These are phyloP conservation scores for Brachyhypopomus gauderio DNA, from an alignment of 2,113 vertebrate genomes.

Conservation along the genomic window DNA sequence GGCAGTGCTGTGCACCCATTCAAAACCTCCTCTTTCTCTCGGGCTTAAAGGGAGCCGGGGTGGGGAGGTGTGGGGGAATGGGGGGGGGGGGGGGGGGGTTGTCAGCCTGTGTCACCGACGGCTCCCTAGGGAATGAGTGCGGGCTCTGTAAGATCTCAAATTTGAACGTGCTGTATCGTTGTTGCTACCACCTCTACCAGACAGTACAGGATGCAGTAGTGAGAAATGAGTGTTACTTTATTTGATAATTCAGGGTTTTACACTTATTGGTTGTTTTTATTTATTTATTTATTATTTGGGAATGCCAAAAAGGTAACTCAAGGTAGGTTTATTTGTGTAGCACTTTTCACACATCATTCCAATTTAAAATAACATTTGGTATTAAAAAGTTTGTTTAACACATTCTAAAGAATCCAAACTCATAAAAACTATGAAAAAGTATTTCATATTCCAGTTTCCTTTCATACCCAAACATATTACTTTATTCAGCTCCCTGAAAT, in stretches of 20 bases:
- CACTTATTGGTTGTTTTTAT: no score
- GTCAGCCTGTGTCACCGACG: slow-evolving; percentile 69
- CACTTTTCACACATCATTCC: no score
- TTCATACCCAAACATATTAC: not conserved
- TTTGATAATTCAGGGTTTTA: not conserved
- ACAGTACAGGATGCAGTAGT: not conserved
- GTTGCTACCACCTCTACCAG: slow-evolving; percentile 3
- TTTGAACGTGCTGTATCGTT: slow-evolving; percentile 61
- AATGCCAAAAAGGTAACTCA: no score
- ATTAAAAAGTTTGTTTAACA: no score
- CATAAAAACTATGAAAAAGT: not conserved
- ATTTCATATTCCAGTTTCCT: not conserved
- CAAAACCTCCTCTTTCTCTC: slow-evolving; percentile 70
- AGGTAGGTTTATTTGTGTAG: no score
- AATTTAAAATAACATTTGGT: no score
- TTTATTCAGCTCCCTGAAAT: not conserved
- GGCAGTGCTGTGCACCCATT: slow-evolving; percentile 65
- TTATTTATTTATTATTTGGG: no score
- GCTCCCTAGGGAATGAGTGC: slow-evolving; percentile 67
- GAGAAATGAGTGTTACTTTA: not conserved
- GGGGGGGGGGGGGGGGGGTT: slow-evolving; percentile 53
- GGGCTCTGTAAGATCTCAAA: slow-evolving; percentile 61
- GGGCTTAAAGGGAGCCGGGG: slow-evolving; percentile 63
- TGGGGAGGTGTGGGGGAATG: slow-evolving; percentile 45
- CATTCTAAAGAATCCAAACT: no score